Evolutionary conservation across 2,888 invertebrate genomes (phyloP).

Genomic region (Charanyca ferruginea): DNA sequence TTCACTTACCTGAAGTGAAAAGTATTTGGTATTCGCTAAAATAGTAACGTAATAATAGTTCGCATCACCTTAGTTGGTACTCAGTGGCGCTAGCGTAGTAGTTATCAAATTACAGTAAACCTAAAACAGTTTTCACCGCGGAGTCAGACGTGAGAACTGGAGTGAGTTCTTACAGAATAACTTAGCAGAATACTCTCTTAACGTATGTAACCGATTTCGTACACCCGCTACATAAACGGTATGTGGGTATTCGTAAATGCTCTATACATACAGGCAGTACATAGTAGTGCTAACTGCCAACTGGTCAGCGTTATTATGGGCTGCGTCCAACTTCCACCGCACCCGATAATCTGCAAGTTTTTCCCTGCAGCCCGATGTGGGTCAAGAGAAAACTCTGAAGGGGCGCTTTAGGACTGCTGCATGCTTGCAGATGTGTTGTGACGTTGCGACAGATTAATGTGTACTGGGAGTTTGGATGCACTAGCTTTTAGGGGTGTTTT

Average conservation of each 20-base stretch:
- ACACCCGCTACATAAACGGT: not conserved
- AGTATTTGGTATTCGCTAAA: no score
- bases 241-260: not conserved
- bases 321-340: constrained; percentile 73
- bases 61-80: no score
- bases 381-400: constrained; percentile 80
- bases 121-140: no score
- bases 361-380: constrained; percentile 77
- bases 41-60: no score
- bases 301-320: constrained; percentile 70
- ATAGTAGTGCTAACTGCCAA: constrained; percentile 43
- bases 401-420: constrained; percentile 64
- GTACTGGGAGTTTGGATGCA: not conserved
- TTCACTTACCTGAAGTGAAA: no score
- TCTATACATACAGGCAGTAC: not conserved
- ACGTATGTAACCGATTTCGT: no score
- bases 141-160: no score
- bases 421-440: constrained; percentile 49
- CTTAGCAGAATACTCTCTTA: no score
- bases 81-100: no score
- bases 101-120: no score
- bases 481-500: no score
- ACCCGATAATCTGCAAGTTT: constrained; percentile 86
- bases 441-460: constrained; percentile 25
- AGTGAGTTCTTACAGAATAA: no score